Percentiles rank a stretch among this genome's conserved stretches.
Evolutionary conservation across 2,797 vertebrate genomes (phyloP).

Genomic region (Coregonus ussuriensis): DNA sequence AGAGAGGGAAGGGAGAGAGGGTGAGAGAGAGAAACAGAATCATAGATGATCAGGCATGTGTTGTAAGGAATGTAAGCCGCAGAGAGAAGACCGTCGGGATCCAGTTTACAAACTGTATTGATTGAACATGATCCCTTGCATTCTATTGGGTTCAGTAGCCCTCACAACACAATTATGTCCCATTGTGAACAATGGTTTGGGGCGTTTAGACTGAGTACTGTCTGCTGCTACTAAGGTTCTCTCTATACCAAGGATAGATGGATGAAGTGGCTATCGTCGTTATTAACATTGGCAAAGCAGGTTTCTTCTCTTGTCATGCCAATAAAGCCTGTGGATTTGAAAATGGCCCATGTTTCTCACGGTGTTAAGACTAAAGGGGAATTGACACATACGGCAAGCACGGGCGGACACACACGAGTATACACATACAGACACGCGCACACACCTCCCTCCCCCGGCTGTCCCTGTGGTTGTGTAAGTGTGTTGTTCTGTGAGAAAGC

Average conservation of each 20-base stretch:
- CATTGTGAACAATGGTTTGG: constrained; percentile 45
- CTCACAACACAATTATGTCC: constrained; percentile 38
- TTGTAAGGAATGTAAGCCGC: constrained; percentile 1
- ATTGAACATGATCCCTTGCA: constrained; percentile 53
- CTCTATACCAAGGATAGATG: background rate
- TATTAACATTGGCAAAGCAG: constrained; percentile 30
- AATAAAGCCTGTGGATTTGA: background rate
- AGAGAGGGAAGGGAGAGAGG: background rate
- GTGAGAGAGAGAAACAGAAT: constrained; percentile 6
- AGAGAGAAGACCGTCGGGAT: background rate
- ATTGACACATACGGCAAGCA: background rate
- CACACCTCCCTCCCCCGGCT: constrained; percentile 16
- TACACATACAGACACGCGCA: background rate
- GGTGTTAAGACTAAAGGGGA: constrained; percentile 8
- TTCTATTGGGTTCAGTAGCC: constrained; percentile 30
- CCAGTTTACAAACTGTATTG: constrained; percentile 42
- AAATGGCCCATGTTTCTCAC: constrained; percentile 8
- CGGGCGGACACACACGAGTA: constrained; percentile 20
- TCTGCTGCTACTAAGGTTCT: constrained; percentile 44
- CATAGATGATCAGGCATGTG: background rate
- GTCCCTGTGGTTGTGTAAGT: background rate
- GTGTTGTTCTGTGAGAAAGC: background rate
- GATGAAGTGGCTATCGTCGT: constrained; percentile 25
- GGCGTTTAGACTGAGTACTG: background rate
- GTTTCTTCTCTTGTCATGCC: constrained; percentile 24